Base-by-base conservation (phyloP, 1,140 invertebrate genomes). In the Drosophila jambulina region DNA sequence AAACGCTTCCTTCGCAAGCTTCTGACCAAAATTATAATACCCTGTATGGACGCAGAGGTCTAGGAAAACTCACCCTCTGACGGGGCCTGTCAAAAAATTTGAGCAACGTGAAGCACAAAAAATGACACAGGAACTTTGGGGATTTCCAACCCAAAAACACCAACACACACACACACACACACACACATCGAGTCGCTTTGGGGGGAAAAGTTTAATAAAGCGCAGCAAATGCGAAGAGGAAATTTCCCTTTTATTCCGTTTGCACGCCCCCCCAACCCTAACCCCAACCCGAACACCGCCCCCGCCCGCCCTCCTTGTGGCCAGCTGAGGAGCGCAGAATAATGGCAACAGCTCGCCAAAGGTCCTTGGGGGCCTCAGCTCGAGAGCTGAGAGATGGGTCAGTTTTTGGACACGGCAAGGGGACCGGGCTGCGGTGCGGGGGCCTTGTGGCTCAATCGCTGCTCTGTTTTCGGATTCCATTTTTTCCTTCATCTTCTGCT, bases 311-410 rank as follows among this genome's bases (percentile, higher is more conserved):
- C 8, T 19, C 25, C 36, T 68, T 36, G 34, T 70, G 83, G 80
- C 60, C 83, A 87, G 63, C 82, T 81, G 58, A 82, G 83, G 68
- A 78, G 78, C 80, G 65, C 72, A 85, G 72, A 90, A 74, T 90
- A 85, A 90, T 90, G 85, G 85, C 81, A 90, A 91, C 85, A 90
- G 85, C 85, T 90, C 85, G 85, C 81, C 85, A 90, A 85, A 90
- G 85, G 84, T 88, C 84, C 84, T 90, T 69, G 69, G 69, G 60
- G 69, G 49, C 42, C 57, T 48, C 48, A 7, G 67, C 29, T 36
- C 45, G 46, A 23, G 69, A 27, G 46, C 46, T n/a, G 46, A 48
- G 69, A 61, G 69, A 56, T 70, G 78, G 75, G 67, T 79, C 69
- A 72, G 69, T 72, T 72, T 53, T 42, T 48, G 67, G 67, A 70